Conservation (phyloP, 2,113 vertebrate species). For the Chaenogobius annularis region DNA sequence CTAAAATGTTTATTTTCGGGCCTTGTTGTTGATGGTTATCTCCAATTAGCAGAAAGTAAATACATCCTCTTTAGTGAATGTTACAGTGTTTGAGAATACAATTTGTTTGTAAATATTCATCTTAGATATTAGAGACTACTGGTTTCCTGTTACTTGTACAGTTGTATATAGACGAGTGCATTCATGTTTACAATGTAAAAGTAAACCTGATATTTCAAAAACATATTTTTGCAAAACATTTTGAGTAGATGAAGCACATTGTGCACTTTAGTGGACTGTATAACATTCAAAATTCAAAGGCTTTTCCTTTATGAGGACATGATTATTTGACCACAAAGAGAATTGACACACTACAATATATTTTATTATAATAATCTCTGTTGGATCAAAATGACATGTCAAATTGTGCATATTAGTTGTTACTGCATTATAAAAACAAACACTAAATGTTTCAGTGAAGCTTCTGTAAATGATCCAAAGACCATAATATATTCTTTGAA, state of each 20-base stretch:
- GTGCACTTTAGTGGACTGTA: slow-evolving; percentile 66
- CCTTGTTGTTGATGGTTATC: neutral
- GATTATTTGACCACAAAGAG: slow-evolving; percentile 7
- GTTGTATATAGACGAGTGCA: slow-evolving; percentile 54
- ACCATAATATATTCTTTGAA: slow-evolving; percentile 62
- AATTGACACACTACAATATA: slow-evolving; percentile 14
- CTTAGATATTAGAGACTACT: slow-evolving; percentile 62
- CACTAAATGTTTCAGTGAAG: slow-evolving; percentile 53
- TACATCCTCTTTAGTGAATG: neutral
- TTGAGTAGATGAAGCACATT: slow-evolving; percentile 57
- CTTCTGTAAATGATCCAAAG: slow-evolving; percentile 31
- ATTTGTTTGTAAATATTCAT: slow-evolving; percentile 18
- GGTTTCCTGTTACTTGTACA: slow-evolving; percentile 53
- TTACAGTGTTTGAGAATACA: slow-evolving; percentile 4
- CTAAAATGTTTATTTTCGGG: neutral
- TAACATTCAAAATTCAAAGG: slow-evolving; percentile 34
- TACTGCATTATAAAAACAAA: slow-evolving; percentile 65
- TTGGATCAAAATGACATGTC: slow-evolving; percentile 33
- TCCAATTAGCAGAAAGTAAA: neutral
- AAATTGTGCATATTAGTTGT: slow-evolving; percentile 71
- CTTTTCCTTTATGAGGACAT: slow-evolving; percentile 1
- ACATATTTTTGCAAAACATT: slow-evolving; percentile 44
- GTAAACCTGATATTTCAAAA: slow-evolving; percentile 50
- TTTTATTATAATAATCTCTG: slow-evolving; percentile 15
- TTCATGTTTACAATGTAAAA: slow-evolving; percentile 57